Conservation (phyloP, 2,888 invertebrate genomes). For the Agriopis leucophaearia region DNA sequence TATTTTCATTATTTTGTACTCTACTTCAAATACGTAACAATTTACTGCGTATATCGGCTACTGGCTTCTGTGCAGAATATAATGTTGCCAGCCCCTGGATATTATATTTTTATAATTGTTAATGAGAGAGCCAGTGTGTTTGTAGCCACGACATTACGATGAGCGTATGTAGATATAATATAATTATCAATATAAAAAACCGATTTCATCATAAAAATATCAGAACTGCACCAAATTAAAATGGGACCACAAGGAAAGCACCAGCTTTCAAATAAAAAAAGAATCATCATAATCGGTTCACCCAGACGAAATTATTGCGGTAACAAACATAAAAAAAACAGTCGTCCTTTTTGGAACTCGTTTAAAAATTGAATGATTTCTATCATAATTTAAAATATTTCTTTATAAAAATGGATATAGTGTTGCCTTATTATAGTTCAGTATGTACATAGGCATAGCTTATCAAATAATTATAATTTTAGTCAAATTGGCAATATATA, state of each 20-base stretch:
- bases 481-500: background rate
- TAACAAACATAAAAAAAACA: too few relatives aligned
- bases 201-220: too few relatives aligned
- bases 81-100: slow-evolving; percentile 51
- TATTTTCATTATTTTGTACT: too few relatives aligned
- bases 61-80: slow-evolving; percentile 65
- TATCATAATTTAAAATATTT: slow-evolving; percentile 6
- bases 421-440: background rate
- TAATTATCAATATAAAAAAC: too few relatives aligned
- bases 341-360: too few relatives aligned
- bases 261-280: too few relatives aligned
- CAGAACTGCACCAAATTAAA: too few relatives aligned
- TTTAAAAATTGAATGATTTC: slow-evolving; percentile 23
- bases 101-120: slow-evolving; percentile 79
- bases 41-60: slow-evolving; percentile 67
- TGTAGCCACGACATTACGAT: slow-evolving; percentile 51
- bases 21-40: slow-evolving; percentile 69
- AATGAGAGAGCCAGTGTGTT: slow-evolving; percentile 65
- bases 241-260: too few relatives aligned
- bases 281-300: too few relatives aligned
- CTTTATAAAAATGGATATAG: slow-evolving; percentile 1
- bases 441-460: too few relatives aligned
- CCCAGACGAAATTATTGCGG: too few relatives aligned
- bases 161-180: slow-evolving; percentile 26
- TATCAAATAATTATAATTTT: background rate